These are phyloP conservation scores for Cyclopterus lumpus DNA, from an alignment of 2,797 vertebrate genomes.

Conservation along the genomic window DNA sequence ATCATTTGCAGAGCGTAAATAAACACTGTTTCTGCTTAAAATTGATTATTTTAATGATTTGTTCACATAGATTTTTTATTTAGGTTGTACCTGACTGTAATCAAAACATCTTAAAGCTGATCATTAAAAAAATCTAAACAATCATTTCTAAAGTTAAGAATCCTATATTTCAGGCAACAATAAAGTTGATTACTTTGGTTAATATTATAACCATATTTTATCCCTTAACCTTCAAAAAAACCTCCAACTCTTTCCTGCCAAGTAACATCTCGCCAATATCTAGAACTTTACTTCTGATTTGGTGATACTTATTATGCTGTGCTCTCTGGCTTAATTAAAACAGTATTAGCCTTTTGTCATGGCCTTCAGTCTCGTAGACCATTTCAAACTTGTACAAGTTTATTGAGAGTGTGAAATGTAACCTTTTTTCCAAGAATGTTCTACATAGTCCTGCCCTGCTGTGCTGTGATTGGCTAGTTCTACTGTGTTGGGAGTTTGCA, in stretches of 20 bases:
- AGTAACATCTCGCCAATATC: slow-evolving; percentile 1
- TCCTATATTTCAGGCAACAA: not conserved
- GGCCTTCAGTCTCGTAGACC: not conserved
- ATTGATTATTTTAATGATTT: not conserved
- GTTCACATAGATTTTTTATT: not conserved
- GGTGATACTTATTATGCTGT: not conserved
- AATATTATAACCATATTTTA: not conserved
- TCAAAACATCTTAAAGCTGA: not conserved
- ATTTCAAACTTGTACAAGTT: too few relatives aligned
- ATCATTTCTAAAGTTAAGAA: too few relatives aligned
- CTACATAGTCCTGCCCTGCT: too few relatives aligned
- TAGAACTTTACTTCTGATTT: not conserved
- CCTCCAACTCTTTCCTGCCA: not conserved
- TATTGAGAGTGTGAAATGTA: too few relatives aligned
- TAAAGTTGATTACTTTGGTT: not conserved
- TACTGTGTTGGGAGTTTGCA: too few relatives aligned
- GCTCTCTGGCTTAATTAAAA: not conserved
- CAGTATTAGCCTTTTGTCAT: not conserved
- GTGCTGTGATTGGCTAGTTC: too few relatives aligned
- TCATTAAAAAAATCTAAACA: not conserved
- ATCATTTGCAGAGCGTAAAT: slow-evolving; percentile 22
- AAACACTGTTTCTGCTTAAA: not conserved
- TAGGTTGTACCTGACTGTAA: not conserved
- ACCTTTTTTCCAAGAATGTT: too few relatives aligned
- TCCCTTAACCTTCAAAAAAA: not conserved